phyloP scores from a whole-genome alignment of 2,888 invertebrate genomes.

The Mellilla xanthometata region DNA sequence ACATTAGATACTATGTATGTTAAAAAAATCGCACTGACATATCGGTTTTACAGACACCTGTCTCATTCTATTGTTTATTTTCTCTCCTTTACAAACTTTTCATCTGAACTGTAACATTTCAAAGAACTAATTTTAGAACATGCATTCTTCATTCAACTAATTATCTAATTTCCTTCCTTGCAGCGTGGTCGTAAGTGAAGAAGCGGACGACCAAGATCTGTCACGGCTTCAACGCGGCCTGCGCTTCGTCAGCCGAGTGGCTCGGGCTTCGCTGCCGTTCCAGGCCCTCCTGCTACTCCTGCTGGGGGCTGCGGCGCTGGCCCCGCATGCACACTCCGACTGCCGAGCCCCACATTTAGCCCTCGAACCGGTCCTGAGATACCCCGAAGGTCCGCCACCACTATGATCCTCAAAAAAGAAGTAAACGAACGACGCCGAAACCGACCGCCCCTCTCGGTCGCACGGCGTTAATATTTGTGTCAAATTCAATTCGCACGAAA shows the following conservation, averaged over 20 bases:
- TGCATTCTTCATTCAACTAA: too few relatives aligned
- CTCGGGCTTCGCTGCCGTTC: slow-evolving; percentile 95
- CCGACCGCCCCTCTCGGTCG: slow-evolving; percentile 23
- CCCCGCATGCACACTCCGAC: slow-evolving; percentile 93
- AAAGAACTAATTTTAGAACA: too few relatives aligned
- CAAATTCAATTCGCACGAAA: neutral
- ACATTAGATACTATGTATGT: too few relatives aligned
- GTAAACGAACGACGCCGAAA: slow-evolving; percentile 29
- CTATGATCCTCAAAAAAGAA: slow-evolving; percentile 84
- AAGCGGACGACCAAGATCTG: slow-evolving; percentile 42
- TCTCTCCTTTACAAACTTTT: too few relatives aligned
- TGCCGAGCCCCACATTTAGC: slow-evolving; percentile 90
- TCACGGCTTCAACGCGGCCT: slow-evolving; percentile 86
- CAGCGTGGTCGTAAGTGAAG: slow-evolving; percentile 59
- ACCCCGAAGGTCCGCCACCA: slow-evolving; percentile 97
- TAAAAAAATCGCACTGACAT: too few relatives aligned
- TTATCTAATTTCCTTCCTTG: neutral
- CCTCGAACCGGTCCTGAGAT: slow-evolving; percentile 94
- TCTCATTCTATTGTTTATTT: too few relatives aligned
- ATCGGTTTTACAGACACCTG: too few relatives aligned
- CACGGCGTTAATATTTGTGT: slow-evolving; percentile 1
- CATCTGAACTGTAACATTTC: too few relatives aligned
- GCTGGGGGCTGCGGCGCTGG: slow-evolving; percentile 95
- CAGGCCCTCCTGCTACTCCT: slow-evolving; percentile 96
- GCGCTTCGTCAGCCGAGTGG: slow-evolving; percentile 93